Percentiles rank a stretch among this genome's conserved stretches.
Evolutionary conservation across 2,797 vertebrate species (phyloP).

Genomic region (Oryzias sinensis): DNA sequence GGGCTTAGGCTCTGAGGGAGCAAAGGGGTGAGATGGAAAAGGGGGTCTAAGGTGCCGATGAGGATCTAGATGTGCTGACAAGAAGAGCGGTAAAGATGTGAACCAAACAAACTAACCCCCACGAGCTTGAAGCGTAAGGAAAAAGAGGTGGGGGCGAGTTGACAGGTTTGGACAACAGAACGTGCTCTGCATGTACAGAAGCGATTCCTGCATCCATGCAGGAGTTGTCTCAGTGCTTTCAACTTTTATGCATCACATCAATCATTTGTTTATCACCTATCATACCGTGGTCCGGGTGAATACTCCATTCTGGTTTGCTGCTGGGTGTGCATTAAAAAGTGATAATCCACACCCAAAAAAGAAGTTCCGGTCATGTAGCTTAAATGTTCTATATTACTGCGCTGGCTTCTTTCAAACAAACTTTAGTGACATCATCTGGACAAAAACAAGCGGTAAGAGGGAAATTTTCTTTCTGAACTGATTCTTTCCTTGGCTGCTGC

Average conservation of each 20-base stretch:
- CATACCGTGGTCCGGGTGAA: too few relatives aligned
- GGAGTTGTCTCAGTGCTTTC: neutral
- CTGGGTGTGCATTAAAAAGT: too few relatives aligned
- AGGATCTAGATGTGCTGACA: conserved; percentile 78
- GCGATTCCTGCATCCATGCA: neutral
- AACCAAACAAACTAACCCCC: conserved; percentile 62
- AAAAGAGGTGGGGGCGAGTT: conserved; percentile 1
- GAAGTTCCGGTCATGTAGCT: too few relatives aligned
- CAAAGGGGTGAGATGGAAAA: conserved; percentile 35
- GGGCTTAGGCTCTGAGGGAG: conserved; percentile 25
- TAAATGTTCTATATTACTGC: too few relatives aligned
- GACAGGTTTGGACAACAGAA: conserved; percentile 1
- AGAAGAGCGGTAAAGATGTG: conserved; percentile 73
- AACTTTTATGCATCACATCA: neutral
- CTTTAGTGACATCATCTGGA: too few relatives aligned
- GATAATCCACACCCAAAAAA: too few relatives aligned
- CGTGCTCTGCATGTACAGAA: conserved; percentile 5
- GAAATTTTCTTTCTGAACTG: too few relatives aligned
- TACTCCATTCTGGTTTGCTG: too few relatives aligned
- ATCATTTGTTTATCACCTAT: neutral
- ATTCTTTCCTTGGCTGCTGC: too few relatives aligned
- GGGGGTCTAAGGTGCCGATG: conserved; percentile 40
- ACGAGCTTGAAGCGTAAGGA: conserved; percentile 16
- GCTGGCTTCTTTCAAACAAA: too few relatives aligned
- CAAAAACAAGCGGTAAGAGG: too few relatives aligned